A percentile compares a stretch with the other conserved stretches of the same genome.
Conservation (phyloP, 2,888 invertebrate species). For the Elegia similella region DNA sequence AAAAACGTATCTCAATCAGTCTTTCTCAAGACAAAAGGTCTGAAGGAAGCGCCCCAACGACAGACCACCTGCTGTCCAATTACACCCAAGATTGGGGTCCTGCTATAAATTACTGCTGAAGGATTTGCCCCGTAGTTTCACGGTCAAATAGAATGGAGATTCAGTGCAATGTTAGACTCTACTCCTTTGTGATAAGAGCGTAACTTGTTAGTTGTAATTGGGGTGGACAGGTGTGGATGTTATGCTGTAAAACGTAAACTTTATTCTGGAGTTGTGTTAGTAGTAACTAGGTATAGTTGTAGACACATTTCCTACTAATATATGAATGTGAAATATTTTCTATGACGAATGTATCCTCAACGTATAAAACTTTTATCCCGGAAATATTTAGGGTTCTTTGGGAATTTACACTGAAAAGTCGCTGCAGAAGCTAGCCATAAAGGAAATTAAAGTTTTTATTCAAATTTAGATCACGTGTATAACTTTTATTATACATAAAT, state of each 20-base stretch:
- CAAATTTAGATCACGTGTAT: too few species aligned
- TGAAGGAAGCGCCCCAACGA: conserved; percentile 1
- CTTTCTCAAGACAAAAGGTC: conserved; percentile 8
- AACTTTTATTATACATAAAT: too few species aligned
- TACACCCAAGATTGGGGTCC: conserved; percentile 15
- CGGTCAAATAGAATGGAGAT: background rate
- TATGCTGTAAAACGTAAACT: conserved; percentile 7
- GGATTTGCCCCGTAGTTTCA: conserved; percentile 1
- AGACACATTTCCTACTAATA: too few species aligned
- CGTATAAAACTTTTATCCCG: too few species aligned
- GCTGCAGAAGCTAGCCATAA: too few species aligned
- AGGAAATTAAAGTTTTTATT: too few species aligned
- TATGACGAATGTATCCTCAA: too few species aligned
- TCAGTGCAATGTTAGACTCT: background rate
- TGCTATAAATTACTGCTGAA: conserved; percentile 16
- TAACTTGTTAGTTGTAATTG: background rate
- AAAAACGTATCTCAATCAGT: conserved; percentile 3
- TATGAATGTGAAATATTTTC: too few species aligned
- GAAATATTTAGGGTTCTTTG: too few species aligned
- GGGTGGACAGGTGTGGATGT: background rate
- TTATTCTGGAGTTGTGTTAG: too few species aligned
- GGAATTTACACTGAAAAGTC: too few species aligned
- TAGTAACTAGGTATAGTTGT: too few species aligned
- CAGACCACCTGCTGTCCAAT: conserved; percentile 17
- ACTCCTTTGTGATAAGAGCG: background rate